phyloP scores from a whole-genome alignment of 2,797 vertebrate genomes.

The Poeciliopsis paucimaculata region DNA sequence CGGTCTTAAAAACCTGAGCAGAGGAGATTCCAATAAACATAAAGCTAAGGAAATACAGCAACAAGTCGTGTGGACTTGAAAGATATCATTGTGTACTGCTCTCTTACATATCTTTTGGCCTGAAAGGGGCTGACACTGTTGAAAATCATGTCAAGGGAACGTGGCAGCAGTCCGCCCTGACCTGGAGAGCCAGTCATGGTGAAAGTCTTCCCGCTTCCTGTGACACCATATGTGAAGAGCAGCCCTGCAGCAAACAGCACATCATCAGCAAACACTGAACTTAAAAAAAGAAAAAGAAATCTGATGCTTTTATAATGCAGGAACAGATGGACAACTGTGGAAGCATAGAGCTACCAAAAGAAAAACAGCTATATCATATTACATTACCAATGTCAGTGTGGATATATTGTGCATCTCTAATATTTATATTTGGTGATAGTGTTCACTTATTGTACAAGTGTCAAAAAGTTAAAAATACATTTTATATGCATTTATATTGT shows the following conservation, averaged over 20 bases:
- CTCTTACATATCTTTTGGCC: constrained; percentile 93
- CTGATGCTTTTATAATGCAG: neutral
- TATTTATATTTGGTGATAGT: too few relatives aligned
- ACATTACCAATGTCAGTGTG: too few relatives aligned
- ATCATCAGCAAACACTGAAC: neutral
- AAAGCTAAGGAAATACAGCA: neutral
- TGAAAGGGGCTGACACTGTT: constrained; percentile 92
- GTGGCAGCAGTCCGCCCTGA: constrained; percentile 91
- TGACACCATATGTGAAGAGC: constrained; percentile 96
- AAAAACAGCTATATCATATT: too few relatives aligned
- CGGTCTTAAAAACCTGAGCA: constrained; percentile 91
- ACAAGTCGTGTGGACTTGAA: neutral
- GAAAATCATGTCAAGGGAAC: constrained; percentile 95
- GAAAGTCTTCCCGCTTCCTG: constrained; percentile 94
- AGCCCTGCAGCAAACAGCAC: constrained; percentile 81
- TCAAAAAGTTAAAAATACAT: too few relatives aligned
- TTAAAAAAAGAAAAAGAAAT: neutral
- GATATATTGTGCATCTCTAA: too few relatives aligned
- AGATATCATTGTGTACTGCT: neutral
- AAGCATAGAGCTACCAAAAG: neutral
- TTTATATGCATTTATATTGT: neutral
- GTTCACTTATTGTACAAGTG: too few relatives aligned
- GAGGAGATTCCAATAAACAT: neutral
- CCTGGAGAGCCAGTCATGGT: constrained; percentile 97
- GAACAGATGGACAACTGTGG: neutral